phyloP scores from a whole-genome alignment of 2,113 vertebrate species.

The Chauna torquata region DNA sequence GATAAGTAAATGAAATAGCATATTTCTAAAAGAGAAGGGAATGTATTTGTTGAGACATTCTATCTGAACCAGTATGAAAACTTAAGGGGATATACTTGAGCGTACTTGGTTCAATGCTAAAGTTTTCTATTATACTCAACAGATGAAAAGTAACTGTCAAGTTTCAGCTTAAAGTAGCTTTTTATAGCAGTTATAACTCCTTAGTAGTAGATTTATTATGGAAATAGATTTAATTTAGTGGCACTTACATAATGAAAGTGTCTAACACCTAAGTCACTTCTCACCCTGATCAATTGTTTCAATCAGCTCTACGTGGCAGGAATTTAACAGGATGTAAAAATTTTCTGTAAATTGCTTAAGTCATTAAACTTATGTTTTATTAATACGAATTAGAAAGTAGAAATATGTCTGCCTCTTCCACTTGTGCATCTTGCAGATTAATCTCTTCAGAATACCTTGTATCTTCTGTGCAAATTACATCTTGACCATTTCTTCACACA shows the following conservation, averaged over 20 bases:
- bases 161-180: neutral
- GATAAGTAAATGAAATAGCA: neutral
- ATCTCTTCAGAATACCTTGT: neutral
- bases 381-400: too few species aligned
- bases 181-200: neutral
- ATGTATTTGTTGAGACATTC: neutral
- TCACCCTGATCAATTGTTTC: neutral
- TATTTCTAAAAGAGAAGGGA: neutral
- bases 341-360: neutral
- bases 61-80: neutral
- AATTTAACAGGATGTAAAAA: neutral
- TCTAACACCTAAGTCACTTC: neutral
- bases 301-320: neutral
- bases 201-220: neutral
- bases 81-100: neutral
- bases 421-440: neutral
- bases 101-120: accelerated
- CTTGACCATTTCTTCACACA: neutral
- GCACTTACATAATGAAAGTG: neutral
- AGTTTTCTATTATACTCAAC: neutral
- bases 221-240: neutral
- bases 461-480: neutral
- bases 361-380: neutral
- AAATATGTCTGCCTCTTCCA: neutral
- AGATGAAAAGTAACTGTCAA: neutral